Base-by-base conservation (phyloP, 2,888 invertebrate species). In the Tenthredo notha region DNA sequence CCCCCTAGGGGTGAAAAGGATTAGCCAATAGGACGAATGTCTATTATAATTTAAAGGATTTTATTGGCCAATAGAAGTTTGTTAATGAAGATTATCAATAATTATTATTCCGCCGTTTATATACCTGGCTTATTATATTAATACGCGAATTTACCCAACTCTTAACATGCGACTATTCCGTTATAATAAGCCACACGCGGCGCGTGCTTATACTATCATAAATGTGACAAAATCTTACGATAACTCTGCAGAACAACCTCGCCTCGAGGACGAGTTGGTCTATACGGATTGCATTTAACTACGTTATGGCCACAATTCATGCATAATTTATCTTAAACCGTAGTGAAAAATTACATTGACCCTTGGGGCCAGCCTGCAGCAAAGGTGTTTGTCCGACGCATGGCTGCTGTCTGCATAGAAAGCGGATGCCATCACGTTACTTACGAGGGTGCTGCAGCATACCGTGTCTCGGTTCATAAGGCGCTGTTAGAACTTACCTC, bases 371-470 rank as follows among this genome's bases (percentile, higher is more conserved):
- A 67, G 70, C 83, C 83, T 67, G 67, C 86, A 83, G 85, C 87
- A 88, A 86, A 86, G 87, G 86, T 85, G 87, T 86, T 87, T 85
- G 86, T 87, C 86, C 86, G 86, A 85, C 83, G 85, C 86, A 86
- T 85, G 88, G 85, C 86, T 85, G 86, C 87, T 85, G 88, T 86
- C 86, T 75, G 86, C 87, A 87, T 88, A 87, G 88, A 88, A 88
- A 88, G 87, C 86, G 88, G 86, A 86, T 88, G 87, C 87, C 87
- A 86, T 87, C 86, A 86, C 86, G 86, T 87, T 87, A 87, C 86
- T 84, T 87, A 87, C 87, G 88, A 88, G 88, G 88, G 88, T 88
- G 88, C 78, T 65, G 78, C 75, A 61, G 80, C 80, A 37, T 47
- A 29, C 47, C 82, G 82, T 67, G 43, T 67, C 21, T 82, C 82